A percentile compares a stretch with the other conserved stretches of the same genome.
Conservation (phyloP, 2,888 invertebrate genomes). For the Sesia bembeciformis region DNA sequence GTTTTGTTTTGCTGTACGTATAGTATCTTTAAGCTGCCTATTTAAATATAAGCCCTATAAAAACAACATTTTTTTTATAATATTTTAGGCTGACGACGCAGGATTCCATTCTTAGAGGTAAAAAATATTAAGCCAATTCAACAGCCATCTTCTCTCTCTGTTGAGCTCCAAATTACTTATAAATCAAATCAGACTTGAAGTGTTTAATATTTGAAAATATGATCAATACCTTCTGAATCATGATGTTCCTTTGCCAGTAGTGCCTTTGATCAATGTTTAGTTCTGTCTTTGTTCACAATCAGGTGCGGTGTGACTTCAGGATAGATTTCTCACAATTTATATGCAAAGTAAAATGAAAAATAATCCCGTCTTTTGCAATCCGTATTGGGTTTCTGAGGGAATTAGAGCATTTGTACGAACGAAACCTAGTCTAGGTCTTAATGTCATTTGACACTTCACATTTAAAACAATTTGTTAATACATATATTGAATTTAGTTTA, state of each 20-base stretch:
- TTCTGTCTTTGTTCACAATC: neutral
- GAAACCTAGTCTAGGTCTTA: neutral
- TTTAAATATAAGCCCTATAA: no score
- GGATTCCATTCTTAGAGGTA: no score
- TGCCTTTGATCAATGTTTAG: constrained; percentile 1
- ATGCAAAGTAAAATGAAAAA: constrained; percentile 54
- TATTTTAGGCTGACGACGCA: no score
- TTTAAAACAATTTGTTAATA: neutral
- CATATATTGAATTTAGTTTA: neutral
- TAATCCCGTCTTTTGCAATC: constrained; percentile 50
- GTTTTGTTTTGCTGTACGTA: no score
- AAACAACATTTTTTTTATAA: no score
- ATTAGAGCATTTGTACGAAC: constrained; percentile 33
- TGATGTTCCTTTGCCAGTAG: constrained; percentile 16
- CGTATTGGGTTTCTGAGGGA: constrained; percentile 37
- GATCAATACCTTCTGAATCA: constrained; percentile 37
- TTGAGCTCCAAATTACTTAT: no score
- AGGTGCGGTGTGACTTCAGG: constrained; percentile 32
- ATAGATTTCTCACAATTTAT: constrained; percentile 43
- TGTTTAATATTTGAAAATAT: no score
- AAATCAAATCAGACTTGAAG: no score
- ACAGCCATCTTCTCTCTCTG: no score
- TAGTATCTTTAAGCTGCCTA: no score
- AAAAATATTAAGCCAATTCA: no score
- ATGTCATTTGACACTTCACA: neutral